Base-by-base conservation (phyloP, 2,797 vertebrate species). In the Astyanax mexicanus region DNA sequence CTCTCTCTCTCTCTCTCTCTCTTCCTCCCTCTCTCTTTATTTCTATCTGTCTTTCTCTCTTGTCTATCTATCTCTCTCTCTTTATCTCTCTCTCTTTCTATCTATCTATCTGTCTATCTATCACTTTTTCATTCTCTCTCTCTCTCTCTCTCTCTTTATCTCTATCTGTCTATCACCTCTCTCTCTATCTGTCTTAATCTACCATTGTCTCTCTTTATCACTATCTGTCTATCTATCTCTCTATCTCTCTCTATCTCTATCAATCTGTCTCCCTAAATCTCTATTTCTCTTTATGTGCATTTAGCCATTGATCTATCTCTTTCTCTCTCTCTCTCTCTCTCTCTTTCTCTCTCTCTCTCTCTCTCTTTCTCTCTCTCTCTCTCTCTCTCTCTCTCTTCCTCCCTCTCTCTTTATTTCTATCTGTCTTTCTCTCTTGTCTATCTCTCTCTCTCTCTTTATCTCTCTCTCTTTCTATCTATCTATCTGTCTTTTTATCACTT, bases 191-290 rank as follows among this genome's bases (percentile, higher is more conserved):
- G n/a, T n/a, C n/a, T n/a, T n/a, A n/a, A n/a, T n/a, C n/a, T n/a
- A n/a, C n/a, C n/a, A n/a, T n/a, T n/a, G n/a, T n/a, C 17, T 52
- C 12, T 19, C 2, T 44, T 37, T 27, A 54, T 40, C 3, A 35
- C 12, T 37, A 44, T 21, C 8, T 42, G 5, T 37, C 35, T 60
- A 3, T 11, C 15, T n/a, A 54, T 38, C 6, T 73, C n/a, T 19
- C n/a, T 23, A 17, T 13, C 6, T 61, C 17, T 52, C 12, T 19
- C 2, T 44, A 37, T 27, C 54, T 40, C 3, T 35, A 12, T 37
- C 44, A 21, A 8, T 42, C 5, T 37, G 35, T 60, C 3, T 11
- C 15, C n/a, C 54, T 99, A 92, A 96, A 97, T 92, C 12, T 38
- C 6, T 73, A n/a, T 19, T n/a, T 23, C 17, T 13, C 6, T 61